Evolutionary conservation across 1,140 invertebrate species (phyloP), one percentile per base, ranked within the genome.

Genomic region (Ephestia elutella): DNA sequence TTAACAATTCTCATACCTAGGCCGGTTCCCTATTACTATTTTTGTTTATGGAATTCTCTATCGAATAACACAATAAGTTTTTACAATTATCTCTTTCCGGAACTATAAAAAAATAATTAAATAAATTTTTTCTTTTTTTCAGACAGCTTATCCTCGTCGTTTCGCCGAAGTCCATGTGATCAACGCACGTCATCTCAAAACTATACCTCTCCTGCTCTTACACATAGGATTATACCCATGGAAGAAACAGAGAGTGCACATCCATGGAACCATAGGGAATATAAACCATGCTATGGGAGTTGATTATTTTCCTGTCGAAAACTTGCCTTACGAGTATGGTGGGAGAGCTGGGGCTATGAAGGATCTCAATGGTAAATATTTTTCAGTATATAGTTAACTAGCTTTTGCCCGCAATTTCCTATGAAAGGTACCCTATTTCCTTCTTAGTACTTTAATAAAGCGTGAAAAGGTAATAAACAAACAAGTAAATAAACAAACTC

Each of bases 281-380:
- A 77, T 86, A 5, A 82, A 79, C 50, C 66, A 79, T 13, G 69
- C 74, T 0, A 78, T 81, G 71, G 72, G 74, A 0, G 50, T 72
- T 7, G 84, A 87, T 30, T 72, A 78, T 51, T 82, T 75, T 32
- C 71, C 77, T 1, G 56, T 68, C 5, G 85, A 87, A 17, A 74
- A 72, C 3, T 57, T 86, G 11, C 85, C 85, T 0, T 72, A 82
- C 57, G 85, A 87, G 54, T 87, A 87, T 57, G 82, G 85, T 0
- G 85, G 85, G 0, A 81, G 79, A 55, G 82, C 80, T 56, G 85
- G 85, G 0, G 73, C 76, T 44, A 85, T 87, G 82, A 87, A 83
- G 49, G 82, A 87, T 79, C 65, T 87, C 5, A 87, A 87, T 75
- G 85, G 85, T 87, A 64, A 60, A 59, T 38, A 28, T 50, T 10